These are phyloP conservation scores for Abramis brama DNA, from an alignment of 2,113 vertebrate genomes.

Conservation along the genomic window DNA sequence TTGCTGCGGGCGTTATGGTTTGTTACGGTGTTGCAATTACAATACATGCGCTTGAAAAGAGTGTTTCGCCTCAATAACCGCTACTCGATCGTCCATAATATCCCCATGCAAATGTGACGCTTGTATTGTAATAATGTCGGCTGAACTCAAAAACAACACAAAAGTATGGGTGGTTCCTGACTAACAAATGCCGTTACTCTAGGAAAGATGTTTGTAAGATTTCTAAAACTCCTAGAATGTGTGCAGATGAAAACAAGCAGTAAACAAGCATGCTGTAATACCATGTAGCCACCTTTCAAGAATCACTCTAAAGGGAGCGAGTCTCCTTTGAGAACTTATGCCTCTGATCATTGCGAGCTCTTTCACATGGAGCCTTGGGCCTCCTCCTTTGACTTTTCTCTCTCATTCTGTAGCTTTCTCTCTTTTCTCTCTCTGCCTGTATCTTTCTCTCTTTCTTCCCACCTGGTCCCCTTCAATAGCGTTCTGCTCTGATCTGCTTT, in stretches of 20 bases:
- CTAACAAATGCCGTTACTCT: conserved; percentile 10
- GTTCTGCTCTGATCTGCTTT: conserved; percentile 35
- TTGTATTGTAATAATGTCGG: conserved; percentile 41
- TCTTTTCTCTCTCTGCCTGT: neutral
- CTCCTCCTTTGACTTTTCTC: conserved; percentile 42
- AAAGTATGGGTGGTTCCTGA: conserved; percentile 27
- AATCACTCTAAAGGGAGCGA: conserved; percentile 26
- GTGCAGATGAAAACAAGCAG: conserved; percentile 13
- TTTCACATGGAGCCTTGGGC: conserved; percentile 47
- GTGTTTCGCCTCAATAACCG: conserved; percentile 27
- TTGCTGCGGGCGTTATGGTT: conserved; percentile 51
- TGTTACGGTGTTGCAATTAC: conserved; percentile 56
- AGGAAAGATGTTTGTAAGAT: conserved; percentile 6
- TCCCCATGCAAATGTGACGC: neutral
- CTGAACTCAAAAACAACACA: neutral
- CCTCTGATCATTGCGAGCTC: conserved; percentile 50
- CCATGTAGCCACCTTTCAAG: conserved; percentile 43
- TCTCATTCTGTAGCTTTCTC: conserved; percentile 5
- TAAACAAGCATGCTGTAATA: conserved; percentile 46
- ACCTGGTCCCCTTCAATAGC: conserved; percentile 22
- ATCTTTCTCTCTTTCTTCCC: conserved; percentile 31
- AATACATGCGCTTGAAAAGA: conserved; percentile 45
- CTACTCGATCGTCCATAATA: conserved; percentile 40
- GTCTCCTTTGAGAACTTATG: conserved; percentile 49
- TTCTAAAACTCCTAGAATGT: conserved; percentile 12